phyloP scores from a whole-genome alignment of 2,797 vertebrate genomes.

The Menidia menidia region DNA sequence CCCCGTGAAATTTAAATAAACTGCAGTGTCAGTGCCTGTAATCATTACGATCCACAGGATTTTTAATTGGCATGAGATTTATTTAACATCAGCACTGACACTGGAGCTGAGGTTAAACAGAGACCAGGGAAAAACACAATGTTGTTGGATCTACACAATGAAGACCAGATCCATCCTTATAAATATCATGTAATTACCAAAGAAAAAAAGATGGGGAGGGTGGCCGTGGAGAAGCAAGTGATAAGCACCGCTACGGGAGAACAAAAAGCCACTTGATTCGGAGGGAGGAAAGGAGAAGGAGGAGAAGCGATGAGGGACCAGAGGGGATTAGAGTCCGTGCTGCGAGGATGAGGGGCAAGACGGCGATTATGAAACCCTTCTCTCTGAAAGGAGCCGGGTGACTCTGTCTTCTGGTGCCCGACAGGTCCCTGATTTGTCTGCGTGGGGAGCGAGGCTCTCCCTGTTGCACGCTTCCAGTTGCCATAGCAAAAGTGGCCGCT shows the following conservation, averaged over 20 bases:
- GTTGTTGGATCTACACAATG: slow-evolving; percentile 36
- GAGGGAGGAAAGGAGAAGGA: slow-evolving; percentile 45
- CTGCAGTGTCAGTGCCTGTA: slow-evolving; percentile 37
- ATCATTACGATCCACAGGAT: slow-evolving; percentile 44
- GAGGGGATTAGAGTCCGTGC: slow-evolving; percentile 55
- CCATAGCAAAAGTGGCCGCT: slow-evolving; percentile 49
- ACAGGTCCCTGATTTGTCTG: slow-evolving; percentile 35
- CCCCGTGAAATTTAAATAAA: slow-evolving; percentile 43
- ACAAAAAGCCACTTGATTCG: slow-evolving; percentile 81
- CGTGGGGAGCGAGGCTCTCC: slow-evolving; percentile 30
- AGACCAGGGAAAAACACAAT: slow-evolving; percentile 24
- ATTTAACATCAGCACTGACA: slow-evolving; percentile 32
- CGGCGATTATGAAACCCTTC: slow-evolving; percentile 41
- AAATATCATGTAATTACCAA: slow-evolving; percentile 61
- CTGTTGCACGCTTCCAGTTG: slow-evolving; percentile 45
- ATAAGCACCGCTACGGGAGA: slow-evolving; percentile 73
- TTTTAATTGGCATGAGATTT: slow-evolving; percentile 26
- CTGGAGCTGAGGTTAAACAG: slow-evolving; percentile 19
- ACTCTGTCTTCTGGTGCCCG: slow-evolving; percentile 34
- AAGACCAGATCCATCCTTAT: slow-evolving; percentile 49
- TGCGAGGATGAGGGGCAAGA: slow-evolving; percentile 52
- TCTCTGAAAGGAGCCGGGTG: slow-evolving; percentile 25
- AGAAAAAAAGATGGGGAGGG: slow-evolving; percentile 44
- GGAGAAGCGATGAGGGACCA: slow-evolving; percentile 52
- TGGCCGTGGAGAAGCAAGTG: slow-evolving; percentile 67